phyloP scores from a whole-genome alignment of 1,140 invertebrate genomes.

The Musca vetustissima region DNA sequence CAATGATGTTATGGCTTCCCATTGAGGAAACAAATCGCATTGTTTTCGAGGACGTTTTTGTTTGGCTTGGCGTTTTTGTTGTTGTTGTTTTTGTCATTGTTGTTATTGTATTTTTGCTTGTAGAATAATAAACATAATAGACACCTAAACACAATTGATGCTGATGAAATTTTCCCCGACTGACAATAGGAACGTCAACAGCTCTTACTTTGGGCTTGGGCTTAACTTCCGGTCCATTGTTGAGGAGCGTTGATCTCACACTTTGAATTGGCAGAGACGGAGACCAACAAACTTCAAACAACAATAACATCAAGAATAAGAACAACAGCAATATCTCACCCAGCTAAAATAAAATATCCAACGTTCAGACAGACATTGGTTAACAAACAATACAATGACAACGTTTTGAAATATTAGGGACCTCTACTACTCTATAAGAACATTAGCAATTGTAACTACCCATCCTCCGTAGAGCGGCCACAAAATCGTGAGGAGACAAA shows the following conservation, averaged over 20 bases:
- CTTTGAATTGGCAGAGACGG: too few relatives aligned
- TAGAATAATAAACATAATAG: too few relatives aligned
- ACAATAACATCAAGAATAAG: not conserved
- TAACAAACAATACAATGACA: not conserved
- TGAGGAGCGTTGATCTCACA: slow-evolving; percentile 5
- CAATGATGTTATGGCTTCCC: too few relatives aligned
- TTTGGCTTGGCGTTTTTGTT: not conserved
- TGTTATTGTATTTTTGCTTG: slow-evolving; percentile 1
- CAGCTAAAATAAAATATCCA: not conserved
- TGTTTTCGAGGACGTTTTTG: too few relatives aligned
- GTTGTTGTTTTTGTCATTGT: not conserved
- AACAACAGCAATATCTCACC: not conserved
- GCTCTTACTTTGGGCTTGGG: not conserved
- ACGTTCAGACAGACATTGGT: too few relatives aligned
- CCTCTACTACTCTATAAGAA: not conserved
- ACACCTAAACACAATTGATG: not conserved
- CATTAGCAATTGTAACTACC: too few relatives aligned
- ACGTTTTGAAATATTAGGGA: slow-evolving; percentile 15
- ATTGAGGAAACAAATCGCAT: too few relatives aligned
- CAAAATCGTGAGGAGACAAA: not conserved
- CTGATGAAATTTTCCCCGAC: slow-evolving; percentile 1
- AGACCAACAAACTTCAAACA: not conserved
- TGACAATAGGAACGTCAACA: not conserved
- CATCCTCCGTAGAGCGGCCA: not conserved
- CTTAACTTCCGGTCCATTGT: slow-evolving; percentile 19